These are phyloP conservation scores for Drosophila melanogaster DNA, from an alignment of 1,140 invertebrate species.

Conservation along the genomic window DNA sequence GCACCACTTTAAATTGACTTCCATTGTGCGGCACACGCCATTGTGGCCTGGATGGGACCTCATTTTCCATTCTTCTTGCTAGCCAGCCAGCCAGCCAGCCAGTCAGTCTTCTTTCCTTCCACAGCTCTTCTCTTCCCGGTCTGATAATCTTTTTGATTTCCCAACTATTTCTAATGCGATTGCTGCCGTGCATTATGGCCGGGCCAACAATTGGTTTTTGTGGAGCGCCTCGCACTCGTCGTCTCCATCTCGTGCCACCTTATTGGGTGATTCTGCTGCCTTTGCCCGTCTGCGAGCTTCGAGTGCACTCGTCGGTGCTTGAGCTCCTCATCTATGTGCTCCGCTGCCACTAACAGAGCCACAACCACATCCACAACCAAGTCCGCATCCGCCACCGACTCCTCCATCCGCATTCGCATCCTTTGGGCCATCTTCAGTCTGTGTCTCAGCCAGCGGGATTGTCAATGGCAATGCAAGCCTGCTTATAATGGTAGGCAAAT, in stretches of 20 bases:
- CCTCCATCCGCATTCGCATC: constrained; percentile 12
- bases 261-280: constrained; percentile 39
- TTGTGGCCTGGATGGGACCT: constrained; percentile 34
- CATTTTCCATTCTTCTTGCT: constrained; percentile 43
- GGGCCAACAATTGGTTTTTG: constrained; percentile 71
- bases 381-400: constrained; percentile 16
- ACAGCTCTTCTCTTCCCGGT: constrained; percentile 4
- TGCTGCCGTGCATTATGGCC: constrained; percentile 67
- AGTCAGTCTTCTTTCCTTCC: background rate
- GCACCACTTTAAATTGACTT: constrained; percentile 52
- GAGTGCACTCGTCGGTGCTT: constrained; percentile 70
- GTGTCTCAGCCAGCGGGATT: constrained; percentile 13
- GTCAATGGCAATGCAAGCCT: constrained; percentile 52
- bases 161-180: constrained; percentile 82
- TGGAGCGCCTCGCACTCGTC: constrained; percentile 46
- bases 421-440: constrained; percentile 7
- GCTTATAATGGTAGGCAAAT: constrained; percentile 81
- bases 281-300: constrained; percentile 42
- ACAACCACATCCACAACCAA: constrained; percentile 15
- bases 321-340: constrained; percentile 46
- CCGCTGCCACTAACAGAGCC: constrained; percentile 47
- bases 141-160: constrained; percentile 79
- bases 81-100: constrained; percentile 1
- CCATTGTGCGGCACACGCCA: constrained; percentile 58
- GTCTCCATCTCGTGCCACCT: constrained; percentile 67